Conservation (phyloP, 2,113 vertebrate species). For the Solenodon paradoxus region DNA sequence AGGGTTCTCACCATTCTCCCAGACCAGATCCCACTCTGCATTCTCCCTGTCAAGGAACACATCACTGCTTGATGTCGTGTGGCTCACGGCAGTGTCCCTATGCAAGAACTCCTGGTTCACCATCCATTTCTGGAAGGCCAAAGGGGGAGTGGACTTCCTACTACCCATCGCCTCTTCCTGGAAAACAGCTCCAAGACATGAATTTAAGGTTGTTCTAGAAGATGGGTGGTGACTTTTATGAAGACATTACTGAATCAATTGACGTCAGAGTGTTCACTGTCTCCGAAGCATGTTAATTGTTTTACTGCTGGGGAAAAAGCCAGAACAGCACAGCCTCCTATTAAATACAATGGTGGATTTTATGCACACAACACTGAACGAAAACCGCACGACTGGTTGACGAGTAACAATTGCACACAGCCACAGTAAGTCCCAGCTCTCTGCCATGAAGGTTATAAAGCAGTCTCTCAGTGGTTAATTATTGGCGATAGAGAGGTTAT, state of each 20-base stretch:
- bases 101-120: neutral
- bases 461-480: neutral
- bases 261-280: neutral
- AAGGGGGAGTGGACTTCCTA: neutral
- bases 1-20: too few species aligned
- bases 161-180: neutral
- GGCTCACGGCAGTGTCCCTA: neutral
- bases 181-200: neutral
- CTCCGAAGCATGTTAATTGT: neutral
- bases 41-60: neutral
- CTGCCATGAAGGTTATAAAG: neutral
- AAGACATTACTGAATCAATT: neutral
- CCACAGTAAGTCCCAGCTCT: neutral
- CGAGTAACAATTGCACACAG: neutral
- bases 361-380: neutral
- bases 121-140: neutral
- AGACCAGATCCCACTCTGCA: neutral
- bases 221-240: neutral
- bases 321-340: neutral
- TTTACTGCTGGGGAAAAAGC: neutral
- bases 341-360: neutral
- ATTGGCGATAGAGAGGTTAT: neutral
- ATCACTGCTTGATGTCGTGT: neutral
- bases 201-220: neutral
- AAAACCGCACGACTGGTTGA: neutral